phyloP scores from a whole-genome alignment of 2,888 invertebrate genomes.

The Nemurella pictetii region DNA sequence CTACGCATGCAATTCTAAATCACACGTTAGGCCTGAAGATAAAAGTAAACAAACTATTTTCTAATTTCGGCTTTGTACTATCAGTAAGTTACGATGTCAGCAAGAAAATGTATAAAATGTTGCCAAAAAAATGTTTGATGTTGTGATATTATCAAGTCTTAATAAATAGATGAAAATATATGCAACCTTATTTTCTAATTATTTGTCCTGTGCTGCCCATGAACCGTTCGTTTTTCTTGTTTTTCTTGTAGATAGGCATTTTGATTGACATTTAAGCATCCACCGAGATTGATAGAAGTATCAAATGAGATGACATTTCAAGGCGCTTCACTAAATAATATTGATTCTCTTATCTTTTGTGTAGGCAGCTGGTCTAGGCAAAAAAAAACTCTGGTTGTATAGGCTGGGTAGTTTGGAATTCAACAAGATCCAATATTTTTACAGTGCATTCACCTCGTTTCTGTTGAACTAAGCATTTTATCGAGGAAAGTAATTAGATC shows the following conservation, averaged over 20 bases:
- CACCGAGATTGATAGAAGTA: not conserved
- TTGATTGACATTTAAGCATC: not conserved
- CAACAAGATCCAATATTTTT: not conserved
- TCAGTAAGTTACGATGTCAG: not conserved
- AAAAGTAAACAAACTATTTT: not conserved
- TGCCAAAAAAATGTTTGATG: constrained; percentile 5
- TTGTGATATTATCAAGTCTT: constrained; percentile 11
- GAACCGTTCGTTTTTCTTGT: not conserved
- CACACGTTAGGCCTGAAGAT: not conserved
- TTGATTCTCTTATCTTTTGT: not conserved
- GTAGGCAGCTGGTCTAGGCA: not conserved
- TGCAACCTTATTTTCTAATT: not conserved
- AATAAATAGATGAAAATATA: constrained; percentile 2
- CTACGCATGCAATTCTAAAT: not conserved
- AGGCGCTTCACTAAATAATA: not conserved
- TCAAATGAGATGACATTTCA: not conserved
- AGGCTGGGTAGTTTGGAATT: not conserved
- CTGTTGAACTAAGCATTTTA: not conserved
- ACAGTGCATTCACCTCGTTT: not conserved
- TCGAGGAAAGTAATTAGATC: not conserved
- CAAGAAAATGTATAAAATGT: not conserved
- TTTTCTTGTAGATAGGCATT: not conserved
- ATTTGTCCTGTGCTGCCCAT: not conserved
- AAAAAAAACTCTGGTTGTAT: not conserved
- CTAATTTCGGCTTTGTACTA: not conserved